These are phyloP conservation scores for Ceratosolen fusciceps DNA, from an alignment of 1,140 invertebrate genomes.

Conservation along the genomic window DNA sequence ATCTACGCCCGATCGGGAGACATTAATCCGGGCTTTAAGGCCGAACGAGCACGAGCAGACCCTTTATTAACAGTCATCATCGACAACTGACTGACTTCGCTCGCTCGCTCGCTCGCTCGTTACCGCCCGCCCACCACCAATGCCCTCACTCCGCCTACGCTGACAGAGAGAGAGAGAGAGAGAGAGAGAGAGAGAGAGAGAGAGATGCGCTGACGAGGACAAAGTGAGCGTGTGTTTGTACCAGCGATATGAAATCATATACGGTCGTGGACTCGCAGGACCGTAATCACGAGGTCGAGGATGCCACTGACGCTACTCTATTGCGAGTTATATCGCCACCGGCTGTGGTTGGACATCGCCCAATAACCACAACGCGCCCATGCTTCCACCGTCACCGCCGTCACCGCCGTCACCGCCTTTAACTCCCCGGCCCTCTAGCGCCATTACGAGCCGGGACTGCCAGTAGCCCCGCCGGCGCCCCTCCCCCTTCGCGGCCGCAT, in stretches of 20 bases:
- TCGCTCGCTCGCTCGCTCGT: neutral
- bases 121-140: neutral
- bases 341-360: neutral
- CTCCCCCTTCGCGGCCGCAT: too few species aligned
- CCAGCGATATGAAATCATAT: constrained; percentile 20
- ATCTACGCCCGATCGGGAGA: neutral
- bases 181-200: too few species aligned
- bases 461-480: too few species aligned
- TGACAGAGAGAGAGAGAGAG: too few species aligned
- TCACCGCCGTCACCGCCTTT: too few species aligned
- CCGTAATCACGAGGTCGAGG: neutral
- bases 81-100: neutral
- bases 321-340: neutral
- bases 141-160: too few species aligned
- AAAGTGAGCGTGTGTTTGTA: constrained; percentile 28
- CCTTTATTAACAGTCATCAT: constrained; percentile 34
- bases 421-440: too few species aligned
- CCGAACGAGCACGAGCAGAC: neutral
- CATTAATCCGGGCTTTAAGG: neutral
- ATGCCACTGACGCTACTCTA: constrained; percentile 6
- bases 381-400: neutral
- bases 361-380: neutral
- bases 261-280: neutral
- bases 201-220: too few species aligned
- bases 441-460: too few species aligned